These are phyloP conservation scores for Spheniscus humboldti DNA, from an alignment of 2,797 vertebrate species.

Conservation along the genomic window DNA sequence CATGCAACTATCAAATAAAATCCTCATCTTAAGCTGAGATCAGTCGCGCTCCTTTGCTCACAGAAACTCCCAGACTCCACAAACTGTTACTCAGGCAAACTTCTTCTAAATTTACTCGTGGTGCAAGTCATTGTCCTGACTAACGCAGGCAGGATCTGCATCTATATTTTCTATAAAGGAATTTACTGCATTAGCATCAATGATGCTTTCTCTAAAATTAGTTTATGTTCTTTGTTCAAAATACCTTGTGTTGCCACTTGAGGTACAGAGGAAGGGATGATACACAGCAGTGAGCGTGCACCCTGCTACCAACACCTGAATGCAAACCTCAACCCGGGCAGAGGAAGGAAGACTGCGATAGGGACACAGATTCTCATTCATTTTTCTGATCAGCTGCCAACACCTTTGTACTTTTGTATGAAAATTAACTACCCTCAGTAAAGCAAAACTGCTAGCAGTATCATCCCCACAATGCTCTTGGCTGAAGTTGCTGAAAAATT, in stretches of 20 bases:
- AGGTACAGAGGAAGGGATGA: not conserved
- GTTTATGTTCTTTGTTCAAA: not conserved
- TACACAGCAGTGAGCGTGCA: not conserved
- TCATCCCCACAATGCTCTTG: not conserved
- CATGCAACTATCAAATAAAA: not conserved
- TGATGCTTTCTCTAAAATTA: not conserved
- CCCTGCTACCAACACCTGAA: not conserved
- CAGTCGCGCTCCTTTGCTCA: not conserved
- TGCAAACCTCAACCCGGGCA: not conserved
- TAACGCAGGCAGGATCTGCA: not conserved
- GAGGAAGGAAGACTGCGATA: not conserved
- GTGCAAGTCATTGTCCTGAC: not conserved
- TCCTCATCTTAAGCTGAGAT: not conserved
- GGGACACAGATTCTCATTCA: not conserved
- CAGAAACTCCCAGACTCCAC: not conserved
- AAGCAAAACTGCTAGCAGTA: not conserved
- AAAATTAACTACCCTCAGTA: not conserved
- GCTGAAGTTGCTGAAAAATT: not conserved
- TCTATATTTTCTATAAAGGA: not conserved
- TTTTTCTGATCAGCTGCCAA: not conserved
- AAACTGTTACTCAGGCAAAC: not conserved
- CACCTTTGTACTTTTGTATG: not conserved
- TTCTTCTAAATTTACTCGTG: not conserved
- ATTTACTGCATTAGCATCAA: not conserved
- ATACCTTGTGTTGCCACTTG: not conserved